Base-by-base conservation (phyloP, 2,797 vertebrate genomes). In the Phoxinus dragarum region DNA sequence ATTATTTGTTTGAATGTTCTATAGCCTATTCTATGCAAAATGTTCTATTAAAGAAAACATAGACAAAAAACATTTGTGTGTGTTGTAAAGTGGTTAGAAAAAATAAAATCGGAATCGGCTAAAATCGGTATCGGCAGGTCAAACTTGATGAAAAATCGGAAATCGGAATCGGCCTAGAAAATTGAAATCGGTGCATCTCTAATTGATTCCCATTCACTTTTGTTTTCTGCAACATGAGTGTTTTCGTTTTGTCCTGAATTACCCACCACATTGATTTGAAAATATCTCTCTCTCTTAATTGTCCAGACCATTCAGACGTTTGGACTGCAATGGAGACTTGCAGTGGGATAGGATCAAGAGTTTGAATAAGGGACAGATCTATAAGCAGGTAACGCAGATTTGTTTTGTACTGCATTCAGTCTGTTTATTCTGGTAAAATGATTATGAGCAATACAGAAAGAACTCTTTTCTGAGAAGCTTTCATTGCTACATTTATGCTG, bases 311-410 rank as follows among this genome's bases (percentile, higher is more conserved):
- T 97, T 97, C 91, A 94, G 96, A 34, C 93, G 94, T 38, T 82
- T 97, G 91, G 96, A 97, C 81, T 81, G 86, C 66, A 96, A 97
- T 2, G 96, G 96, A 49, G 95, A 96, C 86, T 93, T 96, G 14
- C 94, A 92, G 40, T 97, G 96, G 96, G 96, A 97, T 49, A 96
- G 93, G 89, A 97, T 97, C 80, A 95, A 81, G 21, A 93, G 90
- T 89, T 92, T 97, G 90, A 94, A 96, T 0, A 97, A 96, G 88
- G 96, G 96, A 19, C 94, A 96, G 79, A 91, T 97, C 77, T 97
- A 97, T 92, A 97, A 97, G 89, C 94, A 96, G 91, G 95, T 96
- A 87, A 74, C 76, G 1, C 23, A 54, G n/a, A 78, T 68, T 27
- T 59, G 23, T 9, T 75, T 78, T 44, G 17, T 31, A 1, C 61